Evolutionary conservation across 2,888 invertebrate genomes (phyloP).

Genomic region (Gisinianus flammeolus): DNA sequence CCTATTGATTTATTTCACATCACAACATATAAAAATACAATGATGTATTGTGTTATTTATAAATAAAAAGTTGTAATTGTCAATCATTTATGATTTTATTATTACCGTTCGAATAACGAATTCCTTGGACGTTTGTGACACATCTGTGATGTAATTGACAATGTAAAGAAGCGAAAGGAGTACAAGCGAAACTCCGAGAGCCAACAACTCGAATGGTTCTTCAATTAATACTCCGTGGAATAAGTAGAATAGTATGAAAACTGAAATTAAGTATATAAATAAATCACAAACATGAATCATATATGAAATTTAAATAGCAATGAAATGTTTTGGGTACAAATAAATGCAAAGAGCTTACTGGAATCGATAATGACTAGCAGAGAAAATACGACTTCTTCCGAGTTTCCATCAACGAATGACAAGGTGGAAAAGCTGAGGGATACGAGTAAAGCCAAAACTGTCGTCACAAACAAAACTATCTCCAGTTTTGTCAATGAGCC

Average conservation of each 20-base stretch:
- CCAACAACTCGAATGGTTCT: conserved; percentile 54
- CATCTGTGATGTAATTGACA: conserved; percentile 45
- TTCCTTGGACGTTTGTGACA: not conserved
- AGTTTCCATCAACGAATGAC: conserved; percentile 40
- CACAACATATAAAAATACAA: not conserved
- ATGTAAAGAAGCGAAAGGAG: conserved; percentile 51
- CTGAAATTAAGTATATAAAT: conserved; percentile 33
- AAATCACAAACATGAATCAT: conserved; percentile 5
- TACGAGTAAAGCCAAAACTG: conserved; percentile 39
- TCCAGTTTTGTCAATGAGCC: conserved; percentile 46
- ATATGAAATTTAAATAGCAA: conserved; percentile 4
- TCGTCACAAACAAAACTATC: conserved; percentile 46
- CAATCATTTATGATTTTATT: not conserved
- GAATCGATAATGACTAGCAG: conserved; percentile 50
- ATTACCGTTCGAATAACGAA: conserved; percentile 1
- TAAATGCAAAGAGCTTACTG: conserved; percentile 34
- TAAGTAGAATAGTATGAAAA: conserved; percentile 53
- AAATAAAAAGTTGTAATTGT: not conserved
- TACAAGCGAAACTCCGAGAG: conserved; percentile 46
- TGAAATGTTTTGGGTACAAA: not conserved
- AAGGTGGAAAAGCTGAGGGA: conserved; percentile 48
- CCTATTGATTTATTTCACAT: conserved; percentile 27
- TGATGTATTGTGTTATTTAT: not conserved
- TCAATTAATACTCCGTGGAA: conserved; percentile 56
- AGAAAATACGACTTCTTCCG: conserved; percentile 50